A percentile compares a stretch with the other conserved stretches of the same genome.
Evolutionary conservation across 2,113 vertebrate species (phyloP).

Genomic region (Calypte anna): DNA sequence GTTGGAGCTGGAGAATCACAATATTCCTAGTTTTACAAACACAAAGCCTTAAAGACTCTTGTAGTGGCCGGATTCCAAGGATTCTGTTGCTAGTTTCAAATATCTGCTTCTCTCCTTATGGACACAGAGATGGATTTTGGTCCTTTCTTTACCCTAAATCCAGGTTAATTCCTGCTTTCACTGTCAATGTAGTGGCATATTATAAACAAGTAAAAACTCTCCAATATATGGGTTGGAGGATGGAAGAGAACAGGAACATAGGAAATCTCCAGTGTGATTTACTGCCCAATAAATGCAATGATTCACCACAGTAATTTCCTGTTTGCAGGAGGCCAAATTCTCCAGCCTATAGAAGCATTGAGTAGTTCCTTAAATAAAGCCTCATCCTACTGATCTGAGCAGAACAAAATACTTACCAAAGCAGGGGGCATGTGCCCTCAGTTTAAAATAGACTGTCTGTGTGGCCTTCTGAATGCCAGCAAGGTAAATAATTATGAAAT

Average conservation of each 20-base stretch:
- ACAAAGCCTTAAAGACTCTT: background rate
- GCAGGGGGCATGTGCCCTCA: background rate
- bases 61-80: background rate
- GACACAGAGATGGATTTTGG: background rate
- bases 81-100: background rate
- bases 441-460: background rate
- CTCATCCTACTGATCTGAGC: background rate
- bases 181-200: background rate
- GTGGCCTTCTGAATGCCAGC: background rate
- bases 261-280: background rate
- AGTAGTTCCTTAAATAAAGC: background rate
- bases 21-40: background rate
- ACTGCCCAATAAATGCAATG: background rate
- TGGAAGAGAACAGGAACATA: background rate
- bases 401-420: background rate
- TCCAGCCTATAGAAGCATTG: background rate
- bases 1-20: background rate
- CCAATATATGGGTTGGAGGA: rapidly evolving
- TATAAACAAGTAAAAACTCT: background rate
- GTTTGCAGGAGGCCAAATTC: background rate
- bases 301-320: slow-evolving; percentile 20
- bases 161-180: background rate
- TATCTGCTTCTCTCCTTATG: background rate
- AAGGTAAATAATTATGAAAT: background rate
- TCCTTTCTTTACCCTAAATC: background rate